These are phyloP conservation scores for Apodemia duryi DNA, from an alignment of 2,888 invertebrate species.

Conservation along the genomic window DNA sequence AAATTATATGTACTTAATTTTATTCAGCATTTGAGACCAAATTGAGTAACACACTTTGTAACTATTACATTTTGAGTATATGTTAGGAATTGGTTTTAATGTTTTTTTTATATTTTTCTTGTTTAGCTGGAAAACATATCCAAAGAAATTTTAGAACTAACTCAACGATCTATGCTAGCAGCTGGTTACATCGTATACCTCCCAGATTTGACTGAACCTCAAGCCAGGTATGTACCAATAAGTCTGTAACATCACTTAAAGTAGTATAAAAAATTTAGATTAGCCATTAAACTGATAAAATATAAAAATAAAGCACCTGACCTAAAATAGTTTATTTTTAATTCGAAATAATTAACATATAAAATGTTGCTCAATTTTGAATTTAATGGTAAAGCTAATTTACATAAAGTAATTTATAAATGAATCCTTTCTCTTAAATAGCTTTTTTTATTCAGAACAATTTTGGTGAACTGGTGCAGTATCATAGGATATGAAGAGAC, in stretches of 20 bases:
- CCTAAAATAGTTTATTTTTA: too few species aligned
- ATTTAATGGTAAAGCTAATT: too few species aligned
- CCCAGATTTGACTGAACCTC: conserved; percentile 83
- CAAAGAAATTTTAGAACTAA: conserved; percentile 81
- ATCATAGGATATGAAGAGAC: conserved; percentile 59
- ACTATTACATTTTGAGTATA: too few species aligned
- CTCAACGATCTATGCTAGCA: conserved; percentile 83
- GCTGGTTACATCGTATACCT: conserved; percentile 90
- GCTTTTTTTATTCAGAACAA: conserved; percentile 48
- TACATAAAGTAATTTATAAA: too few species aligned
- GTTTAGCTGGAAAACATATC: conserved; percentile 81
- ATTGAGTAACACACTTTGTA: too few species aligned
- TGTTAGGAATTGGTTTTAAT: too few species aligned
- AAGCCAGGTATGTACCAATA: conserved; percentile 66
- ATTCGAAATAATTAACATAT: too few species aligned
- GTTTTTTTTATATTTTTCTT: background rate
- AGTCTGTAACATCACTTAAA: background rate
- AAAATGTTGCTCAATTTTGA: too few species aligned
- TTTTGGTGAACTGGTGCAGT: conserved; percentile 69
- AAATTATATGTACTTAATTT: too few species aligned
- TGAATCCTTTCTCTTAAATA: background rate
- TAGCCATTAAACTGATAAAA: too few species aligned
- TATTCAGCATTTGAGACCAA: too few species aligned
- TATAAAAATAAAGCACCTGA: too few species aligned
- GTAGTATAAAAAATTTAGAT: background rate